Evolutionary conservation across 2,888 invertebrate genomes (phyloP).

Genomic region (Drosophila melanocephala): DNA sequence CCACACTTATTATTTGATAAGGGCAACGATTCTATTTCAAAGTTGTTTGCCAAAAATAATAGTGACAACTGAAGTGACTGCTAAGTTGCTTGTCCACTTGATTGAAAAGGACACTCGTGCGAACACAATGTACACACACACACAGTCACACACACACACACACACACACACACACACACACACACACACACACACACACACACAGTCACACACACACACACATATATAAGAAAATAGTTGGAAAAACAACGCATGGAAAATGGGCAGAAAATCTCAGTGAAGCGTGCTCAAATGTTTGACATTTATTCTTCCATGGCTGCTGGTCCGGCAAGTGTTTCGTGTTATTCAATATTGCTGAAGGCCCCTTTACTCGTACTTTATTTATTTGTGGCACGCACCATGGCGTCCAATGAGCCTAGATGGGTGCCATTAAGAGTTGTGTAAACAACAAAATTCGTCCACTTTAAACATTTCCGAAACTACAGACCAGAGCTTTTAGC

Average conservation of each 20-base stretch:
- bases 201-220: slow-evolving; percentile 14
- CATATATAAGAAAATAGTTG: slow-evolving; percentile 11
- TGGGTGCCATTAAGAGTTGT: slow-evolving; percentile 5
- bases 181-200: slow-evolving; percentile 16
- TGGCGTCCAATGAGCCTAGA: slow-evolving; percentile 9
- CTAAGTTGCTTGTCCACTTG: slow-evolving; percentile 71
- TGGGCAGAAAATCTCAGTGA: slow-evolving; percentile 53
- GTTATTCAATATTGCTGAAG: slow-evolving; percentile 35
- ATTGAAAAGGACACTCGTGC: slow-evolving; percentile 72
- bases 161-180: slow-evolving; percentile 14
- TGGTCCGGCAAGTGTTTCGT: slow-evolving; percentile 49
- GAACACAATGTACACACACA: slow-evolving; percentile 34
- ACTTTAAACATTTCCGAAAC: slow-evolving; percentile 41
- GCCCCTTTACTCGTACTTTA: slow-evolving; percentile 13
- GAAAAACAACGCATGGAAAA: slow-evolving; percentile 31
- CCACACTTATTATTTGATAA: not conserved
- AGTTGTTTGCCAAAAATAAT: slow-evolving; percentile 50
- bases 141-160: slow-evolving; percentile 11
- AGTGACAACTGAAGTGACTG: slow-evolving; percentile 52
- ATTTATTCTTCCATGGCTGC: slow-evolving; percentile 39
- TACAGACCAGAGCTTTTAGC: slow-evolving; percentile 15
- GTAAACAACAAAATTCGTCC: slow-evolving; percentile 44
- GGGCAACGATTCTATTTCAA: slow-evolving; percentile 9
- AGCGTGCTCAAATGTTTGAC: slow-evolving; percentile 63
- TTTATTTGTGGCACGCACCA: slow-evolving; percentile 51